Percentiles rank a stretch among this genome's conserved stretches.
Conservation (phyloP, 2,797 vertebrate species). For the Silurus lanzhouensis region DNA sequence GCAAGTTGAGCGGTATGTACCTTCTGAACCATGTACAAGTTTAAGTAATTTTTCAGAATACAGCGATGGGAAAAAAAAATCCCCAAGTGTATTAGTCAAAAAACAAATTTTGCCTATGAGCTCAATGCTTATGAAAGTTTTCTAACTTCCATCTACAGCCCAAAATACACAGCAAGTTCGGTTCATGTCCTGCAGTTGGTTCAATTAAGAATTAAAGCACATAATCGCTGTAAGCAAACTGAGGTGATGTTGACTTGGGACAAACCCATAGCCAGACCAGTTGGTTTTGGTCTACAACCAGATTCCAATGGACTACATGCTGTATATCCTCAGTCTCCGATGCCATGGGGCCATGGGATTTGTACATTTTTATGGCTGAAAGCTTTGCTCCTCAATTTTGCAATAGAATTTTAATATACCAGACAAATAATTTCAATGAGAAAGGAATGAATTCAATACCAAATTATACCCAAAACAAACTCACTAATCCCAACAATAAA, state of each 20-base stretch:
- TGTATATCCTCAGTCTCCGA: background rate
- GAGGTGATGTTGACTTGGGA: background rate
- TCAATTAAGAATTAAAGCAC: background rate
- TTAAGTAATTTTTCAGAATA: too few species aligned
- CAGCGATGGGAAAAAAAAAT: too few species aligned
- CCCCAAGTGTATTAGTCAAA: too few species aligned
- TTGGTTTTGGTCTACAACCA: background rate
- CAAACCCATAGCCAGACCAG: background rate
- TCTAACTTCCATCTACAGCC: too few species aligned
- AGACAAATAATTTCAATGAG: background rate
- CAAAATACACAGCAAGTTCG: background rate
- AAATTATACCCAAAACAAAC: background rate
- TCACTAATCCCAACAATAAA: background rate
- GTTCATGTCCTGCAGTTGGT: background rate
- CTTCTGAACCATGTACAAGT: too few species aligned
- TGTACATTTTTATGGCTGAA: background rate
- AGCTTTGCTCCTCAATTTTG: background rate
- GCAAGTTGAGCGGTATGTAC: too few species aligned
- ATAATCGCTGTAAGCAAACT: background rate
- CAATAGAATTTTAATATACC: background rate
- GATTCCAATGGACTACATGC: background rate
- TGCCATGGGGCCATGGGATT: background rate
- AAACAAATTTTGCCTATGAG: too few species aligned
- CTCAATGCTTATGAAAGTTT: too few species aligned
- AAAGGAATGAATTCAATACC: background rate